Evolutionary conservation across 1,140 invertebrate genomes (phyloP).

Genomic region (Drosophila melanica): DNA sequence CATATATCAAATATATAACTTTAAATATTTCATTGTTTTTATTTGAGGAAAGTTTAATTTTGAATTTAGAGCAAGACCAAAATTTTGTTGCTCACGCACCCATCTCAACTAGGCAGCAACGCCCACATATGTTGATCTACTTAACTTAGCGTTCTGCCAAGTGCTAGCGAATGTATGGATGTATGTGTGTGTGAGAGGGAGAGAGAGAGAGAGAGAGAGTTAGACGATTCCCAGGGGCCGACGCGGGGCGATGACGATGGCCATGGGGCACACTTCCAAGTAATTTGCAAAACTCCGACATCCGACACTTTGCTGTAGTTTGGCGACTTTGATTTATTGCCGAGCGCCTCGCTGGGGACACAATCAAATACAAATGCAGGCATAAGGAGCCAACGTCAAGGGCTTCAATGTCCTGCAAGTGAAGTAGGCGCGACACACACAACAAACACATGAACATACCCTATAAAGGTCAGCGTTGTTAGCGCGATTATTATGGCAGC

Average conservation of each 20-base stretch:
- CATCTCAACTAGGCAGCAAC: conserved; percentile 29
- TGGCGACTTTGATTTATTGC: conserved; percentile 74
- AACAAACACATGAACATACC: conserved; percentile 8
- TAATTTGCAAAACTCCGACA: conserved; percentile 79
- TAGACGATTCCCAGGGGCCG: conserved; percentile 51
- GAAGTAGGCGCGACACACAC: conserved; percentile 41
- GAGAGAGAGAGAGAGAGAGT: conserved; percentile 18
- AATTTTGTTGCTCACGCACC: conserved; percentile 5
- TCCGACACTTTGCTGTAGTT: conserved; percentile 75
- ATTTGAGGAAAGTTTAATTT: not conserved
- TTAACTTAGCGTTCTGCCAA: conserved; percentile 29
- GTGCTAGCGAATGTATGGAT: conserved; percentile 6
- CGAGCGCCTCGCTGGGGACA: conserved; percentile 50
- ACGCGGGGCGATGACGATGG: conserved; percentile 46
- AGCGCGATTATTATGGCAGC: conserved; percentile 50
- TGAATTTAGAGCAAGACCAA: not conserved
- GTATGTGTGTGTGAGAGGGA: conserved; percentile 5
- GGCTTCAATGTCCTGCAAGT: conserved; percentile 48
- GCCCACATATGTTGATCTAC: conserved; percentile 73
- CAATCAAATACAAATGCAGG: conserved; percentile 56
- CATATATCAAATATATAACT: too few species aligned
- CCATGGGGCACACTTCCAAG: conserved; percentile 72
- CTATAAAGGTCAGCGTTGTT: conserved; percentile 42
- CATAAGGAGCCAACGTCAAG: conserved; percentile 50
- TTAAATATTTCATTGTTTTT: too few species aligned